Evolutionary conservation across 2,797 vertebrate species (phyloP).

Genomic region (Sebastes itinus): DNA sequence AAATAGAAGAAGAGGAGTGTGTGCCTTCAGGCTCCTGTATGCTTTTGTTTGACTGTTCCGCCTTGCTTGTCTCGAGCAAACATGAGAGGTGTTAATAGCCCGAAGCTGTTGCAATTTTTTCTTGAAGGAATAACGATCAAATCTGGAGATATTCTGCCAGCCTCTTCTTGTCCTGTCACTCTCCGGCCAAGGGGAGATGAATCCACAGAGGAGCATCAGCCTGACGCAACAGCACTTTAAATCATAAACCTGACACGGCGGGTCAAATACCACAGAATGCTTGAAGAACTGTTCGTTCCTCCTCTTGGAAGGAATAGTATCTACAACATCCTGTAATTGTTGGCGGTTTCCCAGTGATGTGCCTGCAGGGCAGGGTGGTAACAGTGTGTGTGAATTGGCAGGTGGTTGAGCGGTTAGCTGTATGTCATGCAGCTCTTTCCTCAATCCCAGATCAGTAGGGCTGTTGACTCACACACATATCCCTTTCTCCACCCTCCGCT

Average conservation of each 20-base stretch:
- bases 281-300: conserved; percentile 30
- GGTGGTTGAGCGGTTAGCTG: conserved; percentile 46
- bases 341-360: conserved; percentile 46
- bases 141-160: conserved; percentile 7
- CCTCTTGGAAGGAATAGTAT: conserved; percentile 31
- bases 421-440: conserved; percentile 37
- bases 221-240: conserved; percentile 45
- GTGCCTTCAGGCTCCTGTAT: background rate
- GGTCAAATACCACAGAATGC: conserved; percentile 42
- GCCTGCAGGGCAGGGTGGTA: conserved; percentile 57
- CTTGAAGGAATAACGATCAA: background rate
- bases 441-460: conserved; percentile 38
- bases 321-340: conserved; percentile 56
- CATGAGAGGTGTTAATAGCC: background rate
- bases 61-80: conserved; percentile 16
- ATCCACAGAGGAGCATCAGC: background rate
- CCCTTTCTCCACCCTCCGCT: conserved; percentile 42
- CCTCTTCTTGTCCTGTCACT: conserved; percentile 15
- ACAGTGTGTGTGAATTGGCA: conserved; percentile 42
- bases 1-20: background rate
- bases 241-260: conserved; percentile 45
- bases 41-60: conserved; percentile 11
- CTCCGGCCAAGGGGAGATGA: conserved; percentile 1
- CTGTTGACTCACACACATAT: conserved; percentile 55
- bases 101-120: conserved; percentile 10